These are phyloP conservation scores for Lathronympha strigana DNA, from an alignment of 2,888 invertebrate species.

Conservation along the genomic window DNA sequence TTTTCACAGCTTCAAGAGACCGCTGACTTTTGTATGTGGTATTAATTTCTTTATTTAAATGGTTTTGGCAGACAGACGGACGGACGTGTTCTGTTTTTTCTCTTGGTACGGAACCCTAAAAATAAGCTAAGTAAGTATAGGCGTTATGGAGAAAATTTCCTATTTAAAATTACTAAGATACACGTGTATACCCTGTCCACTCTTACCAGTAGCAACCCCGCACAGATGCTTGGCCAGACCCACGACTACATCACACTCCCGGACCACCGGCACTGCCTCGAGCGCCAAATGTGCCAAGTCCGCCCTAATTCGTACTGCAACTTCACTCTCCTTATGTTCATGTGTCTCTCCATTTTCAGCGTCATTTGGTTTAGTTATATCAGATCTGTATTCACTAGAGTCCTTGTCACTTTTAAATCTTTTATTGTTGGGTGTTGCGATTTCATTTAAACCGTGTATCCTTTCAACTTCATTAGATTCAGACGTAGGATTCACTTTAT, in stretches of 20 bases:
- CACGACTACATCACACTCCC: constrained; percentile 79
- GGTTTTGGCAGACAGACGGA: no score
- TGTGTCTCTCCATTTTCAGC: background rate
- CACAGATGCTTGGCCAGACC: constrained; percentile 95
- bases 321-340: constrained; percentile 46
- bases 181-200: background rate
- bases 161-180: no score
- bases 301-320: constrained; percentile 87
- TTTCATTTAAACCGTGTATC: background rate
- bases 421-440: background rate
- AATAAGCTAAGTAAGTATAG: no score
- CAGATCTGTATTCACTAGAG: background rate
- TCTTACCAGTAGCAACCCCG: constrained; percentile 92
- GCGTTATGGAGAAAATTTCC: no score
- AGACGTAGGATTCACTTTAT: no score
- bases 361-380: background rate
- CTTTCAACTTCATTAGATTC: background rate
- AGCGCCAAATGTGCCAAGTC: constrained; percentile 92
- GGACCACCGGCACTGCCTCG: constrained; percentile 69
- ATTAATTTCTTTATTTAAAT: no score
- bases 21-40: no score
- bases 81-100: no score
- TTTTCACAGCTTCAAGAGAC: no score
- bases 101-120: no score
- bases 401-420: background rate